Base-by-base conservation (phyloP, 1,140 invertebrate genomes). In the Macrocentrus cingulum region DNA sequence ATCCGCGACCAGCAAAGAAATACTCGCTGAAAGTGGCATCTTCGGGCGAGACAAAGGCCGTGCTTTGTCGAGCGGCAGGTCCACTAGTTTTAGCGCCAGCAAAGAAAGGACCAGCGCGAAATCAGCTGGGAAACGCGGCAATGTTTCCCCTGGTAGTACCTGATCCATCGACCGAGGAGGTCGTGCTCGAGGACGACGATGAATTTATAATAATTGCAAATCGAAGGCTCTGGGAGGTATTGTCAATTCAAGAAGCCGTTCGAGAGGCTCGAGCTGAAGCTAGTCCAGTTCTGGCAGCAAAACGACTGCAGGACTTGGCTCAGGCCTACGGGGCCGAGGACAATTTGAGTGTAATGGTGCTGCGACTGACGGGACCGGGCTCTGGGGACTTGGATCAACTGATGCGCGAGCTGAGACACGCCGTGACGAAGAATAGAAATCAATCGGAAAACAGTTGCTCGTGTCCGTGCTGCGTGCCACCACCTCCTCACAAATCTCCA, bases 121-220 rank as follows among this genome's bases (percentile, higher is more conserved):
- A 83, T 64, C 82, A 87, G 49, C 72, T 89, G 16, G 84, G 87
- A 2, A 84, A 84, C 61, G 87, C 86, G 22, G 79, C 84, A 0
- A 81, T 84, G 65, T 85, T 86, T 66, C 87, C 87, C 2, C 74
- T 84, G 19, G 82, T 85, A 8, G 79, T 91, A 34, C 87, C 87
- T 1, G 90, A 92, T 77, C 91, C 90, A 0, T 84, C 87, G 53
- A 80, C 88, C 1, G 82, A 89, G 9, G 89, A 92, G 76, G 84
- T 91, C 2, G 80, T 82, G 1, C 77, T 92, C 1, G 87, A 90
- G 62, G 90, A 91, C 64, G 84, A 89, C 48, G 89, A 92, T 66
- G 90, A 92, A 70, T 92, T 90, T 68, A 80, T 92, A 55, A 87
- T 93, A 57, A 81, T 92, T 55, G 90, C 84, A 0, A 92, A 91